Conservation (phyloP, 2,888 invertebrate genomes). For the Acrobasis consociella region DNA sequence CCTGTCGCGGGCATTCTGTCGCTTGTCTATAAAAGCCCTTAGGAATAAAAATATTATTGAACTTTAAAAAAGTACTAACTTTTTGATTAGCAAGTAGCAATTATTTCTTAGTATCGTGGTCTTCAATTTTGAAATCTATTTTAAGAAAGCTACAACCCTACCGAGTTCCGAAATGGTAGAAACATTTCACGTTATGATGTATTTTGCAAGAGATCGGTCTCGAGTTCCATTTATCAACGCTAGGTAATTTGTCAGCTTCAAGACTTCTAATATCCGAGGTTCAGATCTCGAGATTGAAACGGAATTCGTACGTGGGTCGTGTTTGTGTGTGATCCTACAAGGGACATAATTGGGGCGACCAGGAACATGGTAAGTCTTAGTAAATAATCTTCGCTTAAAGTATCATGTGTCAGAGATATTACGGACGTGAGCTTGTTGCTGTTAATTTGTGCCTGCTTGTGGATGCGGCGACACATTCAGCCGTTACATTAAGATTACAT, state of each 20-base stretch:
- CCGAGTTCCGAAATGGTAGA: background rate
- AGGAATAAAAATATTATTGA: too few species aligned
- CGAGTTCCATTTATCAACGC: conserved; percentile 32
- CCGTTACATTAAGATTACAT: too few species aligned
- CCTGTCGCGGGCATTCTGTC: too few species aligned
- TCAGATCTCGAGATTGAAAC: conserved; percentile 23
- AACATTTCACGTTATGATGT: conserved; percentile 8
- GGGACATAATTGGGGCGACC: background rate
- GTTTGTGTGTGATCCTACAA: background rate
- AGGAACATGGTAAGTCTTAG: background rate
- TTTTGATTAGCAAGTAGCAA: too few species aligned
- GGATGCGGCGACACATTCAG: background rate
- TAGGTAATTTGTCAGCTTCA: conserved; percentile 34
- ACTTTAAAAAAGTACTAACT: too few species aligned
- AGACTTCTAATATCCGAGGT: conserved; percentile 28
- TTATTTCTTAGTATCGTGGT: background rate
- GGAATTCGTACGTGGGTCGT: conserved; percentile 24
- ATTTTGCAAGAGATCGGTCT: conserved; percentile 26
- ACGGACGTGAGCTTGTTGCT: conserved; percentile 1
- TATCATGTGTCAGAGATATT: conserved; percentile 1
- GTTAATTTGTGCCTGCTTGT: background rate
- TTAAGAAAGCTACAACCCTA: background rate
- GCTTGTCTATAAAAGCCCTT: too few species aligned
- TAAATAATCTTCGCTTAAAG: conserved; percentile 10
- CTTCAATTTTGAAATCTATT: background rate